Evolutionary conservation across 2,797 vertebrate species (phyloP).

Genomic region (Acipenser oxyrinchus): DNA sequence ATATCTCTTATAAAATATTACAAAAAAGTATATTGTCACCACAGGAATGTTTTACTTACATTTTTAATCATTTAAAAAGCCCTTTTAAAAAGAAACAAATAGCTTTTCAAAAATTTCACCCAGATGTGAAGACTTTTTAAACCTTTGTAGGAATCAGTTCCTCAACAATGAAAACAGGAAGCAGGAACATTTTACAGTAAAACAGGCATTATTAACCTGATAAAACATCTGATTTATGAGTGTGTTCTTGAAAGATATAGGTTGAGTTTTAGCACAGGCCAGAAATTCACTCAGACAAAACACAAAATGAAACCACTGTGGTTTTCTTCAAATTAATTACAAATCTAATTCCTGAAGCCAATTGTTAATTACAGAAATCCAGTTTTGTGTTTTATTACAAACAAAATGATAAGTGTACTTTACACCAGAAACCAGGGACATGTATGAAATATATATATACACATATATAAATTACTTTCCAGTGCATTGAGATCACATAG

Average conservation of each 20-base stretch:
- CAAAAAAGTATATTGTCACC: neutral
- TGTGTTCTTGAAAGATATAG: conserved; percentile 43
- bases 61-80: conserved; percentile 30
- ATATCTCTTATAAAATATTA: neutral
- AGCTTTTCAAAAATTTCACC: conserved; percentile 38
- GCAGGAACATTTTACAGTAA: conserved; percentile 13
- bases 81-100: conserved; percentile 32
- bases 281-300: conserved; percentile 28
- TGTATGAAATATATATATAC: conserved; percentile 38
- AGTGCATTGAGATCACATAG: conserved; percentile 66
- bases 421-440: conserved; percentile 47
- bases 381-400: conserved; percentile 12
- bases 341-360: conserved; percentile 42
- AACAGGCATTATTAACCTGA: conserved; percentile 21
- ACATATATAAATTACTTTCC: conserved; percentile 64
- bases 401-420: conserved; percentile 47
- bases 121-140: conserved; percentile 15
- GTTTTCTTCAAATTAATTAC: conserved; percentile 52
- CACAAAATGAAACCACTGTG: conserved; percentile 48
- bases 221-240: conserved; percentile 14
- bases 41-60: conserved; percentile 56
- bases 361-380: conserved; percentile 27
- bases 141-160: conserved; percentile 46
- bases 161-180: conserved; percentile 20
- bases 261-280: conserved; percentile 29